These are phyloP conservation scores for Luscinia megarhynchos DNA, from an alignment of 2,797 vertebrate species.

Conservation along the genomic window DNA sequence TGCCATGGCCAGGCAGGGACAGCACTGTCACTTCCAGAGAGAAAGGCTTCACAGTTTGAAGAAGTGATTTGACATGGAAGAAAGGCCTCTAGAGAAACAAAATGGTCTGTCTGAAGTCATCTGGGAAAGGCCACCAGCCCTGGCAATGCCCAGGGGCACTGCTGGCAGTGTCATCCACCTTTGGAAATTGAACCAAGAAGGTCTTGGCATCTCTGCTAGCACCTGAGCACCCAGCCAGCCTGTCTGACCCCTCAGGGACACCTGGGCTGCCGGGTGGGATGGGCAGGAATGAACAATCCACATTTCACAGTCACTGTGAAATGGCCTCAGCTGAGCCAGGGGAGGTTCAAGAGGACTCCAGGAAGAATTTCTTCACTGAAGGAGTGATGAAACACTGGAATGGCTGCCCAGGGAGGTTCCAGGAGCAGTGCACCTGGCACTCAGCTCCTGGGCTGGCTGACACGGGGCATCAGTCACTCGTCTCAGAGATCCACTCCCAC, in stretches of 20 bases:
- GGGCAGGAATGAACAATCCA: not conserved
- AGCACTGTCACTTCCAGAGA: not conserved
- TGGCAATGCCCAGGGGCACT: not conserved
- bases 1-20: not conserved
- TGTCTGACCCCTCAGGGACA: not conserved
- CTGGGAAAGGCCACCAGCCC: not conserved
- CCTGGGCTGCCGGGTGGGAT: not conserved
- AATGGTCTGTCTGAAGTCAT: not conserved
- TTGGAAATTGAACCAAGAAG: not conserved
- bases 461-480: rapidly evolving
- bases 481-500: not conserved
- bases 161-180: not conserved
- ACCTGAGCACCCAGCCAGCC: not conserved
- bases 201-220: not conserved
- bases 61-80: not conserved
- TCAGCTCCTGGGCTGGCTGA: not conserved
- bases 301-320: not conserved
- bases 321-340: not conserved
- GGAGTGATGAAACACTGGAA: not conserved
- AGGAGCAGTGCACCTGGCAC: rapidly evolving
- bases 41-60: not conserved
- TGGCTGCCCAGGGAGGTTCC: not conserved
- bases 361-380: not conserved
- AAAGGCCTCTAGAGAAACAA: not conserved
- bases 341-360: not conserved